Conservation (phyloP, 2,113 vertebrate species). For the Cryptotis parvus region DNA sequence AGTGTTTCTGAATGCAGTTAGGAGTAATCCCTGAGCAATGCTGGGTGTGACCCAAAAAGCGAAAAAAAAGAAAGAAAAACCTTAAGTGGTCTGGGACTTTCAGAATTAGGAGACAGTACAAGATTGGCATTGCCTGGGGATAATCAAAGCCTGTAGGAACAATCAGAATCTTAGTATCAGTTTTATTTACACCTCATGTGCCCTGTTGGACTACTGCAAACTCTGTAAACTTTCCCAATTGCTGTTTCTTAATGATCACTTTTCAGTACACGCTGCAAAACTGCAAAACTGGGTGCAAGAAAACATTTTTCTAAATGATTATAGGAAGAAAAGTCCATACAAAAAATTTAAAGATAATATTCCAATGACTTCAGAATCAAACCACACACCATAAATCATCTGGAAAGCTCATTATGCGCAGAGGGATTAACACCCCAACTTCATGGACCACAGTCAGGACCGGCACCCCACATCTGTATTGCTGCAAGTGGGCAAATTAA, state of each 20-base stretch:
- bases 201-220: background rate
- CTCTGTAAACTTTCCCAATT: background rate
- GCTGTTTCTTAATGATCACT: slow-evolving; percentile 1
- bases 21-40: too few species aligned
- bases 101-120: too few species aligned
- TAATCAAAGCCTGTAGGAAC: background rate
- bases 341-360: slow-evolving; percentile 8
- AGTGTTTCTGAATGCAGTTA: too few species aligned
- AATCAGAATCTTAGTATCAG: slow-evolving; percentile 1
- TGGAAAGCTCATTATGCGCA: background rate
- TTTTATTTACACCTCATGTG: slow-evolving; percentile 1
- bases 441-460: background rate
- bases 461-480: background rate
- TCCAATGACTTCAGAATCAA: slow-evolving; percentile 50
- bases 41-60: too few species aligned
- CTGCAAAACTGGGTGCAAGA: background rate
- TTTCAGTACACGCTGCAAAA: background rate
- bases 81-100: background rate
- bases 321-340: background rate
- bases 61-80: too few species aligned
- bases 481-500: background rate
- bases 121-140: background rate
- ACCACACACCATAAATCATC: background rate
- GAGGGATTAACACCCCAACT: background rate
- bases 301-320: too few species aligned